phyloP scores from a whole-genome alignment of 2,888 invertebrate species.

The Anthophora plumipes region DNA sequence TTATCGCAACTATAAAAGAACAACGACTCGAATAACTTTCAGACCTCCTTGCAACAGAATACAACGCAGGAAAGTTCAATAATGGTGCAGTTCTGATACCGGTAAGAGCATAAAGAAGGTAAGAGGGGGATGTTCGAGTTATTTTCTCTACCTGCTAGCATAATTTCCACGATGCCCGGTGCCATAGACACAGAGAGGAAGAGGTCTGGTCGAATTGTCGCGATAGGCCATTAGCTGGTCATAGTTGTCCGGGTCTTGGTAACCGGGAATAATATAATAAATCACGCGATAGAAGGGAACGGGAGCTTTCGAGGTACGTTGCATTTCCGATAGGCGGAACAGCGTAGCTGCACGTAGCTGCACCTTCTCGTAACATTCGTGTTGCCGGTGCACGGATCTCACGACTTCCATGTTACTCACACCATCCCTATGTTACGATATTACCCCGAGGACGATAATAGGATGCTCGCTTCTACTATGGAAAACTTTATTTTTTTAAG shows the following conservation, averaged over 20 bases:
- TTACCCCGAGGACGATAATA: constrained; percentile 33
- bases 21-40: too few relatives aligned
- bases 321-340: constrained; percentile 62
- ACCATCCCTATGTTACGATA: constrained; percentile 52
- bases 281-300: constrained; percentile 68
- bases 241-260: constrained; percentile 67
- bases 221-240: constrained; percentile 71
- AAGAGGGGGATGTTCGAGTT: not conserved
- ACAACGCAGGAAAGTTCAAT: too few relatives aligned
- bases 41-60: too few relatives aligned
- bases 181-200: constrained; percentile 34
- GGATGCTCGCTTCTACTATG: constrained; percentile 18
- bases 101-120: not conserved
- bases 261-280: constrained; percentile 71
- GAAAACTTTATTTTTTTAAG: not conserved
- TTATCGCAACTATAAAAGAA: too few relatives aligned
- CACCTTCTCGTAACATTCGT: constrained; percentile 67
- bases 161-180: constrained; percentile 22
- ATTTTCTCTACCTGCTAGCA: not conserved
- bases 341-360: constrained; percentile 54
- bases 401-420: constrained; percentile 80
- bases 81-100: too few relatives aligned
- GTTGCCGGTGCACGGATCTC: constrained; percentile 79
- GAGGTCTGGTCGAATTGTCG: constrained; percentile 65
- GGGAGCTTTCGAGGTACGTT: constrained; percentile 63